These are phyloP conservation scores for Gallinago paraguaiae DNA, from an alignment of 2,113 vertebrate species.

Conservation along the genomic window DNA sequence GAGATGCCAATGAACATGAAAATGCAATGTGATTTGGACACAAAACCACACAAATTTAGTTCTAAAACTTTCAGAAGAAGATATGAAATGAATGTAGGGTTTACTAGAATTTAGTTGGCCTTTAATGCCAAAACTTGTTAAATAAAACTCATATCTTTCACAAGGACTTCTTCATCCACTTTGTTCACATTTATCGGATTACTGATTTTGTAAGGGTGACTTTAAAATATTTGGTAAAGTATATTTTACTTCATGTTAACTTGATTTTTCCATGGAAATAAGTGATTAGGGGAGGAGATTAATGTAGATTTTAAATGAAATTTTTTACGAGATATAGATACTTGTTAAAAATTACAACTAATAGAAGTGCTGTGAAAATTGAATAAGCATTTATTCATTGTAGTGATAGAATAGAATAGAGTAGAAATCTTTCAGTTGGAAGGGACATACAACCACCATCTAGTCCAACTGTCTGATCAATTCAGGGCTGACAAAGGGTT, in stretches of 20 bases:
- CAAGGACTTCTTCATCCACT: background rate
- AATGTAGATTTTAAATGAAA: background rate
- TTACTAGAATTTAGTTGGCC: background rate
- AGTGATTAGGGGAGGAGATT: background rate
- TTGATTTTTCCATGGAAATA: background rate
- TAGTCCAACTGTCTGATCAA: background rate
- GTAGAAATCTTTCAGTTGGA: background rate
- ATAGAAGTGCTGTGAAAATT: background rate
- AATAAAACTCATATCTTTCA: background rate
- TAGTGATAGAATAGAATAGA: background rate
- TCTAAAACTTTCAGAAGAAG: background rate
- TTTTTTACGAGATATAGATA: background rate
- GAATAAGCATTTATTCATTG: background rate
- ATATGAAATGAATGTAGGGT: background rate
- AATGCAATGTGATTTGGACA: background rate
- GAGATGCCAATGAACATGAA: background rate
- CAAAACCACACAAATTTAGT: background rate
- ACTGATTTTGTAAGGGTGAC: background rate
- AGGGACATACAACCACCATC: background rate
- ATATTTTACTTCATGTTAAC: background rate
- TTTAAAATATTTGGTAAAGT: background rate
- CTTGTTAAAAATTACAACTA: background rate
- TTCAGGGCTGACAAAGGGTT: background rate
- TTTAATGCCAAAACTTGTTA: background rate
- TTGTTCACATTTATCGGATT: background rate